A percentile compares a stretch with the other conserved stretches of the same genome.
phyloP scores from a whole-genome alignment of 2,888 invertebrate species.

The Lordiphosa andalusiaca region DNA sequence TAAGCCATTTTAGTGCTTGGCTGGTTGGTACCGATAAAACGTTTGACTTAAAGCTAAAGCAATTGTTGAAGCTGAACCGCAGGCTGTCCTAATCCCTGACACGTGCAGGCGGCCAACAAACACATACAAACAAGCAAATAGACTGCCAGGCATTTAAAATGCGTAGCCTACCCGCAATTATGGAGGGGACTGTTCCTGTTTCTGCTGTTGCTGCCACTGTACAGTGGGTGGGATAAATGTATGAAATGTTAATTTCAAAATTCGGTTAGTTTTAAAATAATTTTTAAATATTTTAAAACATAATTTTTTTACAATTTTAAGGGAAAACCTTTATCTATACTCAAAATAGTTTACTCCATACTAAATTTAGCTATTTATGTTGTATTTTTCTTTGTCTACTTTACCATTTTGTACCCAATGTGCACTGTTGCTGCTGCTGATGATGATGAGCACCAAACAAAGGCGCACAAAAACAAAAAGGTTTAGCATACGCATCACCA shows the following conservation, averaged over 20 bases:
- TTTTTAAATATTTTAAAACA: no score
- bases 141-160: conserved; percentile 38
- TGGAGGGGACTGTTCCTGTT: conserved; percentile 24
- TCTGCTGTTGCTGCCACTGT: not conserved
- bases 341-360: no score
- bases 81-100: conserved; percentile 8
- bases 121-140: conserved; percentile 21
- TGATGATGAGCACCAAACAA: conserved; percentile 7
- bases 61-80: conserved; percentile 21
- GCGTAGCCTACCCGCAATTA: conserved; percentile 41
- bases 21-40: conserved; percentile 41
- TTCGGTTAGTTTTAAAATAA: no score
- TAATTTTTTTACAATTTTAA: no score
- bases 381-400: no score
- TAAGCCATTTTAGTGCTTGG: conserved; percentile 46
- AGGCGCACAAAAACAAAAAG: conserved; percentile 7
- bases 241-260: no score
- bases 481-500: conserved; percentile 31
- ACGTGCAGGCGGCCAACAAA: conserved; percentile 5
- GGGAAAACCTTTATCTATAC: no score
- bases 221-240: no score
- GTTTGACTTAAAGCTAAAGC: conserved; percentile 39
- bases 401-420: no score
- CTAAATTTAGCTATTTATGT: no score
- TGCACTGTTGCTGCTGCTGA: not conserved